Percentiles rank a stretch among this genome's conserved stretches.
These are phyloP conservation scores for Alloscopus bannaensis DNA, from an alignment of 2,888 invertebrate genomes.

Conservation along the genomic window DNA sequence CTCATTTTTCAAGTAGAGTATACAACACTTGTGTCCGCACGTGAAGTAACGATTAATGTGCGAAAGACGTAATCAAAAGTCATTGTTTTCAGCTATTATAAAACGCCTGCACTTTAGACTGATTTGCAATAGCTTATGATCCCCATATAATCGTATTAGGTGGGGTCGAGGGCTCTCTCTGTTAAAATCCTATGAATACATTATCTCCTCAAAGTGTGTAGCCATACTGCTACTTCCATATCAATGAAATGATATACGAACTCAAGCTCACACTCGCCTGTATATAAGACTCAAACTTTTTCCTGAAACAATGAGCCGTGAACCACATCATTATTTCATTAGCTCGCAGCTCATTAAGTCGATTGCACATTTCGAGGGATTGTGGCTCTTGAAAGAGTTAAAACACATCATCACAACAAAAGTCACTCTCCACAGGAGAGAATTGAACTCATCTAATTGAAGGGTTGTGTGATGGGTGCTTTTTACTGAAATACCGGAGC, in stretches of 20 bases:
- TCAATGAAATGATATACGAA: not conserved
- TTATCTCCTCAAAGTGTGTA: not conserved
- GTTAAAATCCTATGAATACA: not conserved
- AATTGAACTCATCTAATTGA: conserved; percentile 44
- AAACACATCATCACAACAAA: conserved; percentile 23
- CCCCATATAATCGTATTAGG: not conserved
- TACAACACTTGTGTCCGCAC: too few relatives aligned
- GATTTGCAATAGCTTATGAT: too few relatives aligned
- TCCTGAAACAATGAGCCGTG: conserved; percentile 6
- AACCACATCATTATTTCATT: conserved; percentile 42
- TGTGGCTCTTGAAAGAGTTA: conserved; percentile 27
- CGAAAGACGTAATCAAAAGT: too few relatives aligned
- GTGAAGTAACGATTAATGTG: too few relatives aligned
- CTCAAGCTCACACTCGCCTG: not conserved
- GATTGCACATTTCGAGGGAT: conserved; percentile 10
- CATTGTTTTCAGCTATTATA: too few relatives aligned
- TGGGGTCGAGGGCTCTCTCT: not conserved
- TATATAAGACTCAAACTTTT: not conserved
- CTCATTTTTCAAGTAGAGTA: too few relatives aligned
- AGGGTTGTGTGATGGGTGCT: conserved; percentile 26
- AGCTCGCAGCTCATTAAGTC: conserved; percentile 41
- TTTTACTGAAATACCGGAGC: too few relatives aligned
- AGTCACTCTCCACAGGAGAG: conserved; percentile 12
- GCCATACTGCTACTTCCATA: not conserved
- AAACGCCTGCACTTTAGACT: too few relatives aligned